Conservation (phyloP, 2,113 vertebrate genomes). For the Lepus americanus region DNA sequence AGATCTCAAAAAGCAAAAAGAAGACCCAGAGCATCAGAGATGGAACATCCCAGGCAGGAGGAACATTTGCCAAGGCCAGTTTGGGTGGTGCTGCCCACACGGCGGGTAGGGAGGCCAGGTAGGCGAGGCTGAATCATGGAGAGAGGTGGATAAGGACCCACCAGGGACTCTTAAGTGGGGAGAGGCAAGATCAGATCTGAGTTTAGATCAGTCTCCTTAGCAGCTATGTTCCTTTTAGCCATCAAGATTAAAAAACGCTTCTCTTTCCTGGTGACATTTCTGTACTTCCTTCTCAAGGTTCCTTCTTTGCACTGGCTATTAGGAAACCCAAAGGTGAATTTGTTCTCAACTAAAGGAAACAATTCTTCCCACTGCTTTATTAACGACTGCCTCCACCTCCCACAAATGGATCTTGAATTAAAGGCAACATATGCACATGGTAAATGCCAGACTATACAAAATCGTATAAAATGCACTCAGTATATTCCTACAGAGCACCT, state of each 20-base stretch:
- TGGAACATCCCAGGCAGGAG: not conserved
- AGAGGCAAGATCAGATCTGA: not conserved
- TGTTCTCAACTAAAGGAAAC: not conserved
- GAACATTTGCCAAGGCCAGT: not conserved
- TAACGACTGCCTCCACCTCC: not conserved
- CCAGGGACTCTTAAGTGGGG: not conserved
- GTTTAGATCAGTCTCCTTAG: not conserved
- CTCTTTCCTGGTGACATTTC: not conserved
- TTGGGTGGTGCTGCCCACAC: not conserved
- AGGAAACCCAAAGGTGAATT: slow-evolving; percentile 51
- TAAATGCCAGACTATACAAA: slow-evolving; percentile 43
- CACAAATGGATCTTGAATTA: slow-evolving; percentile 30
- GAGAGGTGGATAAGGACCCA: not conserved
- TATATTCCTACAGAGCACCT: not conserved
- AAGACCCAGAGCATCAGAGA: not conserved
- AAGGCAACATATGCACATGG: not conserved
- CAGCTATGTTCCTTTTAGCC: not conserved
- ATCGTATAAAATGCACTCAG: not conserved
- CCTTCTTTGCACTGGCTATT: slow-evolving; percentile 29
- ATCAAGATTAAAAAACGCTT: not conserved
- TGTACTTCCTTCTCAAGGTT: not conserved
- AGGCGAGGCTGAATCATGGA: not conserved
- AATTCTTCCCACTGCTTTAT: slow-evolving; percentile 36
- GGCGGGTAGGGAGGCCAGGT: not conserved
- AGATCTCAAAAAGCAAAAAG: not conserved